Conservation (phyloP, 2,113 vertebrate genomes). For the Caretta caretta region DNA sequence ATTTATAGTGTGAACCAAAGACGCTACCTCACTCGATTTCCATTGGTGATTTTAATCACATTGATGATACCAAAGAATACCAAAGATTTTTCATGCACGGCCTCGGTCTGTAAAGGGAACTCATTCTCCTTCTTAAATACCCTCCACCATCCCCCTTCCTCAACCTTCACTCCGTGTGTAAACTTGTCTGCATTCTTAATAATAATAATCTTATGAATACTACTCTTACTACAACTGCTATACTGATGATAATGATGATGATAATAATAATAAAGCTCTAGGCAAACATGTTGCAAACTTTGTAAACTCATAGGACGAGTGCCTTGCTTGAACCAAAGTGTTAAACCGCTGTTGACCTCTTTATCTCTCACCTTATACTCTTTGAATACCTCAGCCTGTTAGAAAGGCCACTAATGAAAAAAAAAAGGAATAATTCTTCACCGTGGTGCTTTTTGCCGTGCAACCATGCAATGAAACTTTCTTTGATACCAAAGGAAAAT, state of each 20-base stretch:
- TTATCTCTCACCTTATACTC: conserved; percentile 93
- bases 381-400: conserved; percentile 99
- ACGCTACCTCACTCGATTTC: conserved; percentile 99
- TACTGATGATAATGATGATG: conserved; percentile 69
- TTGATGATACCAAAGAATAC: conserved; percentile 99
- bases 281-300: conserved; percentile 92
- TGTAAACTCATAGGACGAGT: conserved; percentile 99
- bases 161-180: conserved; percentile 79
- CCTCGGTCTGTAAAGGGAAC: conserved; percentile 90
- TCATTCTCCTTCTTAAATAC: conserved; percentile 76
- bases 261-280: conserved; percentile 80
- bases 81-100: conserved; percentile 98
- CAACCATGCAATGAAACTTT: conserved; percentile 99
- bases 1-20: conserved; percentile 99
- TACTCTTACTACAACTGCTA: conserved; percentile 75
- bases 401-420: conserved; percentile 96
- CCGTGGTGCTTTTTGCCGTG: conserved; percentile 97
- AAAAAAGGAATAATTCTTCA: conserved; percentile 92
- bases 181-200: conserved; percentile 82
- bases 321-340: conserved; percentile 99
- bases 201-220: conserved; percentile 74
- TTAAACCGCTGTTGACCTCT: conserved; percentile 99
- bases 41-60: conserved; percentile 99
- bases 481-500: conserved; percentile 95
- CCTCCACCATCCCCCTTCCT: conserved; percentile 17